Evolutionary conservation across 35 echinoderm and acorn worm species (phyloP).

Genomic region (Acanthaster planci): DNA sequence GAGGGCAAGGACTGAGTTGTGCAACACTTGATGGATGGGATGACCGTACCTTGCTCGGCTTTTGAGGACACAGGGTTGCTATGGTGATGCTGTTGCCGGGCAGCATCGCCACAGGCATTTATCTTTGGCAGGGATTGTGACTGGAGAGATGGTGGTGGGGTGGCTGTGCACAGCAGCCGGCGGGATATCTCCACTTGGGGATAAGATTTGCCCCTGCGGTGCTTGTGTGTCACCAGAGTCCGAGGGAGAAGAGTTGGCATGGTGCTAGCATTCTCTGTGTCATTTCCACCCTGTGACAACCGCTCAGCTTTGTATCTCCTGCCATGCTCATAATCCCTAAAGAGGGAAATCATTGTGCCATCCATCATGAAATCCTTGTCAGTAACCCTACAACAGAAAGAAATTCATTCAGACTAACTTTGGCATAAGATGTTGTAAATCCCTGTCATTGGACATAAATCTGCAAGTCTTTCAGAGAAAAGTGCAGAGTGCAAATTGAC

Average conservation of each 20-base stretch:
- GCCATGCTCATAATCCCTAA: constrained; percentile 9
- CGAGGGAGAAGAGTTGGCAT: neutral
- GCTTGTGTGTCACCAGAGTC: neutral
- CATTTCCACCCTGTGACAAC: neutral
- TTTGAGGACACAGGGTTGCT: neutral
- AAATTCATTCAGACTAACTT: too few relatives aligned
- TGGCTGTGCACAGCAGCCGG: neutral
- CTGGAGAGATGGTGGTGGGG: constrained; percentile 3
- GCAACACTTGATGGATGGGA: neutral
- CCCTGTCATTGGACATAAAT: too few relatives aligned
- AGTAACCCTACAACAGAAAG: too few relatives aligned
- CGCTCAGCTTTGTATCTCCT: neutral
- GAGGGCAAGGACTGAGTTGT: constrained; percentile 16
- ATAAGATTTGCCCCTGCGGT: neutral
- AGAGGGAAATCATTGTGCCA: neutral
- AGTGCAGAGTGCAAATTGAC: too few relatives aligned
- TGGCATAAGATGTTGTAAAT: too few relatives aligned
- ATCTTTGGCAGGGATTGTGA: constrained; percentile 18
- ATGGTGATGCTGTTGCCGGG: constrained; percentile 1
- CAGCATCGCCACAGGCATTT: neutral
- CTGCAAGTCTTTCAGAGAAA: too few relatives aligned
- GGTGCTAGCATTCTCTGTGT: neutral
- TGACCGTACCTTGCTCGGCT: neutral
- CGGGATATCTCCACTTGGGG: neutral
- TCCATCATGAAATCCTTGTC: neutral